These are phyloP conservation scores for Napeogenes inachia DNA, from an alignment of 2,888 invertebrate genomes.

Conservation along the genomic window DNA sequence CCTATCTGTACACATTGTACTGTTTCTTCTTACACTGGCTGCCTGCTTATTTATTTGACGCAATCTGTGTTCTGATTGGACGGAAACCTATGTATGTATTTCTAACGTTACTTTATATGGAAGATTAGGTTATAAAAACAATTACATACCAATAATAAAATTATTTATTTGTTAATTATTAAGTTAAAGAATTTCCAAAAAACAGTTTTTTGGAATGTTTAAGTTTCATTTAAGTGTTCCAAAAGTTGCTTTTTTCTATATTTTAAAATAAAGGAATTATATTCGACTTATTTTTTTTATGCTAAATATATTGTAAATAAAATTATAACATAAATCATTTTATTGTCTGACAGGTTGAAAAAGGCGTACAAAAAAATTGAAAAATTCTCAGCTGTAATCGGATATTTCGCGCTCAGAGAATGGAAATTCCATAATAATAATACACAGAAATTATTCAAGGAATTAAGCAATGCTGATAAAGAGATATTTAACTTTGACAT, in stretches of 20 bases:
- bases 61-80: constrained; percentile 73
- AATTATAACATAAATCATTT: neutral
- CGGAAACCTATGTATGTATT: constrained; percentile 79
- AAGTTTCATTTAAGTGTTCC: too few species aligned
- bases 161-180: too few species aligned
- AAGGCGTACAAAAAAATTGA: constrained; percentile 85
- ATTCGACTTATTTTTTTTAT: too few species aligned
- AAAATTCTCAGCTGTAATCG: constrained; percentile 82
- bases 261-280: too few species aligned
- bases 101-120: too few species aligned
- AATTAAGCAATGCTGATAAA: constrained; percentile 76
- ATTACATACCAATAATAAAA: too few species aligned
- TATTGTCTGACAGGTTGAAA: constrained; percentile 76
- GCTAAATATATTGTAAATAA: neutral
- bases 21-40: constrained; percentile 78
- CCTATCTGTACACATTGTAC: constrained; percentile 75
- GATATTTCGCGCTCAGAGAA: constrained; percentile 84
- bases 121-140: too few species aligned
- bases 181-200: too few species aligned
- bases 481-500: constrained; percentile 82
- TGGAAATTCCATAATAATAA: constrained; percentile 84
- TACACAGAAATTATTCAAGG: constrained; percentile 70
- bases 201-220: too few species aligned
- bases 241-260: too few species aligned
- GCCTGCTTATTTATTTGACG: constrained; percentile 80